Conservation (phyloP, 2,113 vertebrate genomes). For the Tetrao urogallus region DNA sequence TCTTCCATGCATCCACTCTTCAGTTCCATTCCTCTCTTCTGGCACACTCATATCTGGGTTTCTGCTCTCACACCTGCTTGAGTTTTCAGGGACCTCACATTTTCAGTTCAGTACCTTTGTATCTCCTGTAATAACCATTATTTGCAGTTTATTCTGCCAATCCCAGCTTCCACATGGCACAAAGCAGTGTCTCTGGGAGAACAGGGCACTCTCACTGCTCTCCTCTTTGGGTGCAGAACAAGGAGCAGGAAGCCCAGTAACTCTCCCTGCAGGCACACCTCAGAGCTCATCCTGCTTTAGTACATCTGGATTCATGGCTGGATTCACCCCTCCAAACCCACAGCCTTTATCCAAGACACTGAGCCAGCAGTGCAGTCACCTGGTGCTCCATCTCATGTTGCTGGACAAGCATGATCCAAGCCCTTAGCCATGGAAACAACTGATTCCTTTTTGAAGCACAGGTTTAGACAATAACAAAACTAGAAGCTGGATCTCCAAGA, state of each 20-base stretch:
- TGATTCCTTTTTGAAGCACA: not conserved
- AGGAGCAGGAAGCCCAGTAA: too few species aligned
- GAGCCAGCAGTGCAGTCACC: not conserved
- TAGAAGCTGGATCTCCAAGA: not conserved
- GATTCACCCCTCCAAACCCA: not conserved
- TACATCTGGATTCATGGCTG: not conserved
- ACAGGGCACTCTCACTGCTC: not conserved
- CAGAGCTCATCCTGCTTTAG: not conserved
- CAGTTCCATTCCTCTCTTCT: not conserved
- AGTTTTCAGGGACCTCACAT: not conserved
- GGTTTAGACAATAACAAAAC: not conserved
- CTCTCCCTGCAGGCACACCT: not conserved
- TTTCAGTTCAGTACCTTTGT: not conserved
- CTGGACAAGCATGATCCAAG: not conserved
- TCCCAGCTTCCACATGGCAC: not conserved
- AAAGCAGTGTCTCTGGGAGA: not conserved
- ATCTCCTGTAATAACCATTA: too few species aligned
- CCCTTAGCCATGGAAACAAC: not conserved
- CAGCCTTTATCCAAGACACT: not conserved
- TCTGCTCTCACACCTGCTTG: not conserved
- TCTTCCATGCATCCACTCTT: not conserved
- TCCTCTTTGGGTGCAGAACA: not conserved
- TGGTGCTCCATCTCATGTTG: not conserved
- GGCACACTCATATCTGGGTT: not conserved
- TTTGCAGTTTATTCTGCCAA: not conserved